Evolutionary conservation across 2,113 vertebrate species (phyloP), one percentile per base, ranked within the genome.

Genomic region (Grantiella picta): DNA sequence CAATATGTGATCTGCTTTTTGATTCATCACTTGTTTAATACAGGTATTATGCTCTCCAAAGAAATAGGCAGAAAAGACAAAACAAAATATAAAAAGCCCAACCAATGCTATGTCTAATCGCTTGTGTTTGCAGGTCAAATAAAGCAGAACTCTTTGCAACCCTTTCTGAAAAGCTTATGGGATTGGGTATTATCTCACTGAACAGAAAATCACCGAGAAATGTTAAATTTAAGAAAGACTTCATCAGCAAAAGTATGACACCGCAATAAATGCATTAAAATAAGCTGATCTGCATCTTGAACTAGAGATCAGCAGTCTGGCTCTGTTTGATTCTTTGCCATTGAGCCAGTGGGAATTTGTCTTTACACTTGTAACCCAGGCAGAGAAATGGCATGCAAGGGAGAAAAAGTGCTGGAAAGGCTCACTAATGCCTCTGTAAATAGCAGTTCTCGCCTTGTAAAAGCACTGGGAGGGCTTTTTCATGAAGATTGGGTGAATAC

Each of bases 301-400:
- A 49, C 27, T 31, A 57, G 45, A 70, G 42, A 66, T 45, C n/a
- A 61, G 64, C 23, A 21, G 5, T 28, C 54, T 27, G 40, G 31
- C 28, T 77, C 68, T 57, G 50, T 54, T 70, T 63, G 73, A 73
- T 52, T 60, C 44, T 78, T 70, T 68, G 65, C 56, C 56, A 79
- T 20, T 59, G 29, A 68, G 16, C 52, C 38, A 42, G 9, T 40
- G 77, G 65, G 49, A 75, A 69, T 94, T 92, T 44, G 35, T 75
- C n/a, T 79, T 89, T 87, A 27, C 56, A 23, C 24, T 82, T 87
- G 96, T 89, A 93, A 90, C 92, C 77, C 53, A 76, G 90, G 82
- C 82, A 95, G 61, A 93, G 87, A 87, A 89, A 78, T 57, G 90
- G 84, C 49, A 96, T 40, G 84, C 40, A 52, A 75, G n/a, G 44